A percentile compares a stretch with the other conserved stretches of the same genome.
Conservation (phyloP, 2,797 vertebrate genomes). For the Valencia hispanica region DNA sequence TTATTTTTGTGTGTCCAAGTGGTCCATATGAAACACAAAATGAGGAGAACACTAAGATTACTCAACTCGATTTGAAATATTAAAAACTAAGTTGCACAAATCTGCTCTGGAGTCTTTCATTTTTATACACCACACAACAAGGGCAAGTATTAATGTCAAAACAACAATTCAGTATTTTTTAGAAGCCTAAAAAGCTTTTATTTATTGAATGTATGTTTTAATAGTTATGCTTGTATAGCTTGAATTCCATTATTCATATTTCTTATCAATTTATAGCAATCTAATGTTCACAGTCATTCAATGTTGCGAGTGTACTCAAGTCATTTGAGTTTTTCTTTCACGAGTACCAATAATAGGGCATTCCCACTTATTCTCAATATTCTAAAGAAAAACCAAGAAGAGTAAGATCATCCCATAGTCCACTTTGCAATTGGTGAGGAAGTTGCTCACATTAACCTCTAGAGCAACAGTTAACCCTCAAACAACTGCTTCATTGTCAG, state of each 20-base stretch:
- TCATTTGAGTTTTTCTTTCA: not conserved
- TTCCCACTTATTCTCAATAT: not conserved
- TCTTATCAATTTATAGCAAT: no score
- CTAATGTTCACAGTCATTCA: not conserved
- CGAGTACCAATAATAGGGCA: not conserved
- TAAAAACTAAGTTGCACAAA: no score
- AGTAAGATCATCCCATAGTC: not conserved
- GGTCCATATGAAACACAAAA: no score
- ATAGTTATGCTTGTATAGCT: no score
- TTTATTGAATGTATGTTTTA: not conserved
- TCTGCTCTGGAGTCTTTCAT: no score
- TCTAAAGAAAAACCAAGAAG: no score
- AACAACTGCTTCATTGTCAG: slow-evolving; percentile 6
- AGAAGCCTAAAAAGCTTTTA: not conserved
- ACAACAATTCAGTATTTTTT: no score
- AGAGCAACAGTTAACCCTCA: slow-evolving; percentile 16
- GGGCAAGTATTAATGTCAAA: not conserved
- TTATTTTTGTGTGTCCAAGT: no score
- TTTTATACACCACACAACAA: no score
- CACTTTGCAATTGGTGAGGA: not conserved
- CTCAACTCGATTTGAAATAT: no score
- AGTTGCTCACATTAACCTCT: not conserved
- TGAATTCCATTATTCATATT: no score
- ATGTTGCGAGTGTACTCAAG: not conserved
- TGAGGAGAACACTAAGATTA: no score